Evolutionary conservation across 2,113 vertebrate species (phyloP).

Genomic region (Brachypteracias leptosomus): DNA sequence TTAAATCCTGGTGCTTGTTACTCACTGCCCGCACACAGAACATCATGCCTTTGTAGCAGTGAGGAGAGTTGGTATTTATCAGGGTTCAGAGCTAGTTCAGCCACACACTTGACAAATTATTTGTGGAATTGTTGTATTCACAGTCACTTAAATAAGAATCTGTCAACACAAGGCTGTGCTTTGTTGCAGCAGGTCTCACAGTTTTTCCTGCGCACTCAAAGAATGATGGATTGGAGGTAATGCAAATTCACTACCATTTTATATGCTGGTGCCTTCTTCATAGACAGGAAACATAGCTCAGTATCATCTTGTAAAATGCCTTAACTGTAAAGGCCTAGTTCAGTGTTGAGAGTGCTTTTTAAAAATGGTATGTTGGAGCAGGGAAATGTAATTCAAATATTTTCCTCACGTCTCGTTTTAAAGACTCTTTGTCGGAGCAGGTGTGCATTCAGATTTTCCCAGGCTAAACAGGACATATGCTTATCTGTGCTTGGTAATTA

Average conservation of each 20-base stretch:
- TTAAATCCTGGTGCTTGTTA: conserved; percentile 74
- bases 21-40: conserved; percentile 69
- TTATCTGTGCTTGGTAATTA: conserved; percentile 67
- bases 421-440: conserved; percentile 60
- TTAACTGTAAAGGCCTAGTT: conserved; percentile 78
- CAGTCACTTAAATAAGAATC: conserved; percentile 99
- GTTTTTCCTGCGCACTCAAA: conserved; percentile 80
- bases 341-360: conserved; percentile 65
- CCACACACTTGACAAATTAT: conserved; percentile 99
- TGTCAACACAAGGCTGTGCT: conserved; percentile 90
- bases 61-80: conserved; percentile 84
- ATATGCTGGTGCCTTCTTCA: conserved; percentile 90
- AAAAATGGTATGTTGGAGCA: conserved; percentile 64
- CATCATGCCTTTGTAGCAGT: conserved; percentile 74
- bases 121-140: conserved; percentile 99
- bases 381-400: conserved; percentile 65
- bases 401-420: conserved; percentile 67
- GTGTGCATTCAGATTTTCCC: conserved; percentile 47
- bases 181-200: conserved; percentile 82
- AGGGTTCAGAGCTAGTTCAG: conserved; percentile 97
- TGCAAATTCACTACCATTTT: conserved; percentile 99
- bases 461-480: conserved; percentile 56
- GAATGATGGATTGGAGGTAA: conserved; percentile 97
- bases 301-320: conserved; percentile 93
- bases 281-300: conserved; percentile 93